Conservation (phyloP, 1,140 invertebrate species). For the Aethina tumida region DNA sequence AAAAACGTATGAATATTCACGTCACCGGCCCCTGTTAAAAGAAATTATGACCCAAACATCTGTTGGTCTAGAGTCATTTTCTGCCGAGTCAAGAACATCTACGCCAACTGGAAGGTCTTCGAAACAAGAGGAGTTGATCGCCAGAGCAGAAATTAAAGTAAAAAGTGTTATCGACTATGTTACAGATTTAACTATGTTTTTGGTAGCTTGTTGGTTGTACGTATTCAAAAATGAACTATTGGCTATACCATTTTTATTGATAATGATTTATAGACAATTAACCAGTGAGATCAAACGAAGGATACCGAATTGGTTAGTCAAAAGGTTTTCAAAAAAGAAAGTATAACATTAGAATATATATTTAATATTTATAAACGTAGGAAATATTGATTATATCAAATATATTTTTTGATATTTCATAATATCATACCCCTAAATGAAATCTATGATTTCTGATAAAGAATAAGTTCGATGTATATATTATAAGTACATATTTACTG, state of each 20-base stretch:
- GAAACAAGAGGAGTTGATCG: constrained; percentile 20
- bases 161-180: constrained; percentile 53
- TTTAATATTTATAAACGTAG: no score
- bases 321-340: constrained; percentile 10
- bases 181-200: constrained; percentile 57
- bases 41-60: constrained; percentile 35
- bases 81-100: constrained; percentile 7
- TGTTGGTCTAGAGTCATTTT: constrained; percentile 19
- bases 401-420: no score
- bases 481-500: no score
- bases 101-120: constrained; percentile 3
- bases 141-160: constrained; percentile 50
- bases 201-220: constrained; percentile 67
- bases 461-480: no score
- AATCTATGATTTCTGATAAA: no score
- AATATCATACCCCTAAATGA: no score
- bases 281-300: constrained; percentile 48
- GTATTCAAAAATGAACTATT: constrained; percentile 66
- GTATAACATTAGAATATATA: no score
- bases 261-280: constrained; percentile 65
- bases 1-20: constrained; percentile 9
- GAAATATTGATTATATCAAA: no score
- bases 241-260: constrained; percentile 61
- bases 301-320: constrained; percentile 34
- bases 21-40: constrained; percentile 21